Evolutionary conservation across 2,888 invertebrate genomes (phyloP).

Genomic region (Agrotis puta): DNA sequence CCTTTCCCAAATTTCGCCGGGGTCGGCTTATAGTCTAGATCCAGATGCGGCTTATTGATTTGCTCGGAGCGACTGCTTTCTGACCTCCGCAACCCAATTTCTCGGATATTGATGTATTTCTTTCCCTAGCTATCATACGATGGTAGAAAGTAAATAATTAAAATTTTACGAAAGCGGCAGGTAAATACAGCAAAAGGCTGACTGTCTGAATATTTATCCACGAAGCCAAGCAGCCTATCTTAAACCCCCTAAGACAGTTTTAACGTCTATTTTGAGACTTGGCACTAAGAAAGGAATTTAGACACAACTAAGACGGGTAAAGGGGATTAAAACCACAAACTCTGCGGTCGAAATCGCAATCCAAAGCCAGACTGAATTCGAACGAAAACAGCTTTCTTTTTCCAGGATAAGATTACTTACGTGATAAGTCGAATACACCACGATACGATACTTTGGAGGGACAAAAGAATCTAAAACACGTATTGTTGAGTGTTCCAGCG

Average conservation of each 20-base stretch:
- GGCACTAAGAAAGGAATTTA: slow-evolving; percentile 35
- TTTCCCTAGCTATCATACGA: slow-evolving; percentile 10
- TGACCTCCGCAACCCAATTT: slow-evolving; percentile 56
- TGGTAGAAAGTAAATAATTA: background rate
- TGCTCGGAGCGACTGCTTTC: slow-evolving; percentile 41
- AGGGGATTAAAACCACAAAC: slow-evolving; percentile 43
- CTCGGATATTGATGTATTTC: slow-evolving; percentile 40
- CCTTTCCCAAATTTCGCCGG: slow-evolving; percentile 26
- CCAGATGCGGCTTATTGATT: slow-evolving; percentile 58
- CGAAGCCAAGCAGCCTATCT: slow-evolving; percentile 20
- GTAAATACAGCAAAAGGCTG: background rate
- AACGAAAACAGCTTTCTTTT: slow-evolving; percentile 31
- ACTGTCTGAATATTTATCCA: slow-evolving; percentile 26
- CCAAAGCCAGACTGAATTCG: slow-evolving; percentile 11
- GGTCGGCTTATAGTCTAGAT: slow-evolving; percentile 44
- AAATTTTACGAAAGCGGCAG: background rate
- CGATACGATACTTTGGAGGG: slow-evolving; percentile 36
- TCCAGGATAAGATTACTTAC: slow-evolving; percentile 24
- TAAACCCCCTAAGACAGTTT: slow-evolving; percentile 20
- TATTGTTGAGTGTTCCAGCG: slow-evolving; percentile 39
- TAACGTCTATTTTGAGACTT: slow-evolving; percentile 36
- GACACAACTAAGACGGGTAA: slow-evolving; percentile 20
- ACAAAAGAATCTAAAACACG: slow-evolving; percentile 44
- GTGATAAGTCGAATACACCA: slow-evolving; percentile 31
- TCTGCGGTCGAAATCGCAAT: slow-evolving; percentile 18